phyloP scores from a whole-genome alignment of 2,888 invertebrate genomes.

The Nymphalis urticae region DNA sequence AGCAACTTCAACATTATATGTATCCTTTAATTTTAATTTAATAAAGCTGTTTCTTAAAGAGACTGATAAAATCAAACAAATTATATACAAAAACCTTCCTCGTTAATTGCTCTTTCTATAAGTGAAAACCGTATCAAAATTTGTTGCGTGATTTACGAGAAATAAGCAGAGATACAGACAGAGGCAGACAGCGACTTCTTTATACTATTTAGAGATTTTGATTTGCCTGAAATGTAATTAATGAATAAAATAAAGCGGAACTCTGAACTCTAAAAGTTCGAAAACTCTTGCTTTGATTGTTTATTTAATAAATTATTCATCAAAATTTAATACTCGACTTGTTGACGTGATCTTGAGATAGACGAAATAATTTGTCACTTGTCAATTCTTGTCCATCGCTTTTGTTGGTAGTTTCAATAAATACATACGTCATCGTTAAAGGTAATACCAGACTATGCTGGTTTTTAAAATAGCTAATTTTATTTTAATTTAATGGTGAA shows the following conservation, averaged over 20 bases:
- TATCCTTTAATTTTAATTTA: no score
- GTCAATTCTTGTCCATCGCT: neutral
- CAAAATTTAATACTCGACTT: neutral
- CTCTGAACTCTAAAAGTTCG: neutral
- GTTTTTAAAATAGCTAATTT: neutral
- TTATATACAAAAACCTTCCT: no score
- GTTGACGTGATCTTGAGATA: neutral
- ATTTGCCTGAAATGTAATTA: no score
- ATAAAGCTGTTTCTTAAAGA: no score
- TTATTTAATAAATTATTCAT: neutral
- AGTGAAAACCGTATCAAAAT: no score
- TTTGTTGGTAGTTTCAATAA: constrained; percentile 7
- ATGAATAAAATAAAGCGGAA: neutral
- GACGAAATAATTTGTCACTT: constrained; percentile 18
- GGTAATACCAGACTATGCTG: neutral
- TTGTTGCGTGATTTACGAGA: no score
- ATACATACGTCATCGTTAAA: neutral
- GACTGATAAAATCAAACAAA: no score
- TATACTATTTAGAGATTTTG: no score
- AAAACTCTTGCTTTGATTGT: neutral
- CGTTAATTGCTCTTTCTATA: no score
- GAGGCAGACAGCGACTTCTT: no score
- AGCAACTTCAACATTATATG: no score
- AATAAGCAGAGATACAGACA: no score
- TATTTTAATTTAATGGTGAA: neutral